Base-by-base conservation (phyloP, 2,888 invertebrate species). In the Pomacea canaliculata region DNA sequence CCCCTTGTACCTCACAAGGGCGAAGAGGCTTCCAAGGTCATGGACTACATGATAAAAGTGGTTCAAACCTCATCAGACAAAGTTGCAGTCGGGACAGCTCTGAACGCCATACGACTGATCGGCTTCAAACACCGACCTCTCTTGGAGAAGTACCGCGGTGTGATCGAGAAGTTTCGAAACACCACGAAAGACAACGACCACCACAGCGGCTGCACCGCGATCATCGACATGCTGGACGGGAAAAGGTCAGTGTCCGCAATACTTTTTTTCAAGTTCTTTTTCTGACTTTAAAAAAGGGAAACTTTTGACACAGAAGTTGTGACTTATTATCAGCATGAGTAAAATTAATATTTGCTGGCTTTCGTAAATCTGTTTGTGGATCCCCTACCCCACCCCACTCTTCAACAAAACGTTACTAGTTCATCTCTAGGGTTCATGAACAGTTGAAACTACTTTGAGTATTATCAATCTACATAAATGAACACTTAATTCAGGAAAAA, bases 201-300 rank as follows among this genome's bases (percentile, higher is more conserved):
- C n/a, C 83, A 81, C 48, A 82, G 85, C 27, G 59, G 74, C 10
- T 81, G 80, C 63, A 77, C 82, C 51, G 67, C 79, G 46, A 71
- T 87, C 16, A 76, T 88, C 13, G 84, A 86, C 49, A 78, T 86
- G 70, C 83, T 88, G 27, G 87, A 86, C 66, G 88, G 87, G 9
- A 83, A 83, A 79, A 85, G 84, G 88, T 87, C 67, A 69, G 78
- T 5, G 27, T 18, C 4, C 60, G 7, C n/a, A 19, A 60, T 60
- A 23, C 23, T 60, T 37, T 37, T 37, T 37, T 37, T 37, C 37
- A 37, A 37, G 37, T 37, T 37, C 37, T 37, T 37, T 37, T 37
- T 37, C 37, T 37, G 5, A 5, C 37, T 3, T 37, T 37, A 37
- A 37, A 37, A 37, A 37, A 3, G 37, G 5, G 4, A 37, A 5